These are phyloP conservation scores for Hymenopus coronatus DNA, from an alignment of 2,888 invertebrate genomes.

Conservation along the genomic window DNA sequence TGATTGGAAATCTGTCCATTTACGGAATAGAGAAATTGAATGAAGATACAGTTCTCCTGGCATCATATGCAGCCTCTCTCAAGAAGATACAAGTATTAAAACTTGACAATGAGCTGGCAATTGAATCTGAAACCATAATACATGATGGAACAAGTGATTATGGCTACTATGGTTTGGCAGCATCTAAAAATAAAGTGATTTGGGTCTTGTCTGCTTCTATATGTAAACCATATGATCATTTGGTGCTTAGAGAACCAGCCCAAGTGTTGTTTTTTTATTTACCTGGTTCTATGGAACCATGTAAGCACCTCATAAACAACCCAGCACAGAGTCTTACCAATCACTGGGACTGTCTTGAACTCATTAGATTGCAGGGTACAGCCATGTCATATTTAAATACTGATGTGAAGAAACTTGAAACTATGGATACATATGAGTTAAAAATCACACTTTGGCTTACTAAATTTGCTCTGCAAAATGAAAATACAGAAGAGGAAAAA, in stretches of 20 bases:
- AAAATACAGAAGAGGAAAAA: background rate
- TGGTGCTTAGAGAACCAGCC: background rate
- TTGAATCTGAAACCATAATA: background rate
- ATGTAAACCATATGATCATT: background rate
- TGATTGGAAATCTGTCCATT: background rate
- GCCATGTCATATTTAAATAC: background rate
- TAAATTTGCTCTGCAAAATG: background rate
- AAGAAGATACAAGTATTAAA: background rate
- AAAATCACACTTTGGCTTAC: background rate
- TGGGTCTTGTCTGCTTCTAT: background rate
- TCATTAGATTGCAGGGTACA: background rate
- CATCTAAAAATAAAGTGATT: background rate
- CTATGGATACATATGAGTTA: background rate
- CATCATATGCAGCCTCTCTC: background rate
- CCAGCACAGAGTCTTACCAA: background rate
- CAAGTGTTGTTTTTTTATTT: background rate
- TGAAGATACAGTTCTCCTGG: background rate
- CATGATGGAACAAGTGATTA: background rate
- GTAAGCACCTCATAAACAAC: background rate
- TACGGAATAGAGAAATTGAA: background rate
- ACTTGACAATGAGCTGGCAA: background rate
- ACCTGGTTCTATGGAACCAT: background rate
- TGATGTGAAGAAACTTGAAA: background rate
- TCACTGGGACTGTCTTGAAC: conserved; percentile 11
- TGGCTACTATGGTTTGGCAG: background rate